Base-by-base conservation (phyloP, 2,888 invertebrate species). In the Serripes groenlandicus region DNA sequence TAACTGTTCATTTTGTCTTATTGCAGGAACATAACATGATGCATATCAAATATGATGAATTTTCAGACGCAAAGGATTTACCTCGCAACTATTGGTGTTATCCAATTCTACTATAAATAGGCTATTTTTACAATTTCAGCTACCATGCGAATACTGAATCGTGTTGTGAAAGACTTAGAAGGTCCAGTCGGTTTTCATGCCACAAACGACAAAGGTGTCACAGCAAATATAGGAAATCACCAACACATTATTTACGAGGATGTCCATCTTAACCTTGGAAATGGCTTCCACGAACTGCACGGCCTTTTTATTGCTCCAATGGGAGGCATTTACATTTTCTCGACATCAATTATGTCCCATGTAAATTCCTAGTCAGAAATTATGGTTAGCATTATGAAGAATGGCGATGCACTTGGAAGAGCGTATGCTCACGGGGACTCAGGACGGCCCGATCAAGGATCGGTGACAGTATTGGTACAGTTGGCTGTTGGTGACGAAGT, bases 161-260 rank as follows among this genome's bases (percentile, higher is more conserved):
- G n/a, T 26, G 23, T 72, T 4, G 1, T 72, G 1, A 52, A 58
- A 26, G 26, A 58, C 11, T n/a, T 5, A 9, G 72, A 72, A 58
- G 72, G 72, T 3, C 72, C 72, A 2, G 32, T 72, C n/a, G 72
- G 58, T 34, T 72, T 72, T 32, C 72, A 72, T 58, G 72, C 72
- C 15, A 58, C 58, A 28, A 54, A 35, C 15, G 72, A 72, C 54
- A 58, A 58, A 54, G 35, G 34, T 2, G 26, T n/a, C 23, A 37
- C 37, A 21, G n/a, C 4, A 5, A 52, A 70, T 54, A 26, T 72
- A 2, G 58, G 34, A 58, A 26, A n/a, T 7, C 23, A 58, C 18
- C 72, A 72, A 23, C 54, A 72, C 21, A 62, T 73, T 7, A 15
- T 26, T 7, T 62, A 42, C 28, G 73, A 62, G 18, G 35, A 37